A percentile compares a stretch with the other conserved stretches of the same genome.
phyloP scores from a whole-genome alignment of 2,888 invertebrate species.

The Eurois occulta region DNA sequence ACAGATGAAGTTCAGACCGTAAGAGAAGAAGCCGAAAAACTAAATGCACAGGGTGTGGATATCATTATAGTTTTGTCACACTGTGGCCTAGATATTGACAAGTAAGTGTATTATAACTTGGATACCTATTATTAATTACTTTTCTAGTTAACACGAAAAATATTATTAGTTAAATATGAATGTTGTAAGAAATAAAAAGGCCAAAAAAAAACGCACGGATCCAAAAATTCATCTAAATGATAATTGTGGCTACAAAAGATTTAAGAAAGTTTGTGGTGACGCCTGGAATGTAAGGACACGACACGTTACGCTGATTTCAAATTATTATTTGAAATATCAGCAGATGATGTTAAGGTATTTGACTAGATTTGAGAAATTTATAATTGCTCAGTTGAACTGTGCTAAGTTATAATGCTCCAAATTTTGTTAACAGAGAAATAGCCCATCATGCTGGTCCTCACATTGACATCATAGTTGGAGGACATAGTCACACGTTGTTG shows the following conservation, averaged over 20 bases:
- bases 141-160: not conserved
- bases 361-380: not conserved
- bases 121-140: not conserved
- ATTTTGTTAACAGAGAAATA: conserved; percentile 86
- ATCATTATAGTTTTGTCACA: conserved; percentile 96
- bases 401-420: not conserved
- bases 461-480: conserved; percentile 95
- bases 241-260: not conserved
- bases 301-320: not conserved
- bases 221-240: not conserved
- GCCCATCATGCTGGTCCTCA: conserved; percentile 92
- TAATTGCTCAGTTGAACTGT: not conserved
- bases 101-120: conserved; percentile 72
- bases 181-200: not conserved
- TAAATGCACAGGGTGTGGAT: conserved; percentile 92
- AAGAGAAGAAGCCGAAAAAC: conserved; percentile 91
- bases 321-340: not conserved
- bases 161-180: not conserved
- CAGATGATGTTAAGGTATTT: not conserved
- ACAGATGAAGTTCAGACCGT: conserved; percentile 93
- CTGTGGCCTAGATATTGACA: conserved; percentile 93
- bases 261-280: not conserved
- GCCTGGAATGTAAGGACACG: not conserved
- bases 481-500: conserved; percentile 95
- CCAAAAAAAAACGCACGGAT: not conserved